Conservation (phyloP, 2,797 vertebrate genomes). For the Lutjanus argentimaculatus region DNA sequence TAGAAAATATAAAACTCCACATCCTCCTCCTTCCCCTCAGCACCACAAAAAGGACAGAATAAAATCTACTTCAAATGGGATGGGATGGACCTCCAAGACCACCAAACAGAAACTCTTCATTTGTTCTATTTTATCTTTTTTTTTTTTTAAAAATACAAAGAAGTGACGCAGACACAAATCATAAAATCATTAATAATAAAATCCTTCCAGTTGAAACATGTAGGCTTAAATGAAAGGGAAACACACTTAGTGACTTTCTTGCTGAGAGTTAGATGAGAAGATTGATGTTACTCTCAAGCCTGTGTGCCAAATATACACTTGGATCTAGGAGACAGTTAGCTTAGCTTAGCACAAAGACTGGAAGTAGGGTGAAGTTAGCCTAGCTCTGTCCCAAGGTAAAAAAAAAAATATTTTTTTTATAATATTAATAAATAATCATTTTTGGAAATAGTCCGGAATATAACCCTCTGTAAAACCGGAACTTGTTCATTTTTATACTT, state of each 20-base stretch:
- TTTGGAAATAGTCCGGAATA: neutral
- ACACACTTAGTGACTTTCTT: neutral
- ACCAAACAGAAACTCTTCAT: neutral
- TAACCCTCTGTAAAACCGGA: neutral
- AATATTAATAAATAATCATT: too few relatives aligned
- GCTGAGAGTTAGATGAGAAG: neutral
- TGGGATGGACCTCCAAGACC: neutral
- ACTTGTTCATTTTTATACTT: neutral
- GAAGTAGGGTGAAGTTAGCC: neutral
- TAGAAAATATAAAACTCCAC: neutral
- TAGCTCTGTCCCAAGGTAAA: neutral
- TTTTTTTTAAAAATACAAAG: neutral
- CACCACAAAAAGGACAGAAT: neutral
- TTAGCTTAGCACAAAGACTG: constrained; percentile 2
- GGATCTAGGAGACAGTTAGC: neutral
- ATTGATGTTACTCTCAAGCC: neutral
- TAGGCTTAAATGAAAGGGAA: neutral
- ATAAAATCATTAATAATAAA: neutral
- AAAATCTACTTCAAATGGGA: neutral
- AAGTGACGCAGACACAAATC: neutral
- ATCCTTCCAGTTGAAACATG: neutral
- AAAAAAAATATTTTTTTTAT: too few relatives aligned
- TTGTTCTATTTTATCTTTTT: neutral
- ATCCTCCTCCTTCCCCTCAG: too few relatives aligned
- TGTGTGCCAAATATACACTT: neutral